Base-by-base conservation (phyloP, 1,140 invertebrate species). In the Adoxophyes honmai region DNA sequence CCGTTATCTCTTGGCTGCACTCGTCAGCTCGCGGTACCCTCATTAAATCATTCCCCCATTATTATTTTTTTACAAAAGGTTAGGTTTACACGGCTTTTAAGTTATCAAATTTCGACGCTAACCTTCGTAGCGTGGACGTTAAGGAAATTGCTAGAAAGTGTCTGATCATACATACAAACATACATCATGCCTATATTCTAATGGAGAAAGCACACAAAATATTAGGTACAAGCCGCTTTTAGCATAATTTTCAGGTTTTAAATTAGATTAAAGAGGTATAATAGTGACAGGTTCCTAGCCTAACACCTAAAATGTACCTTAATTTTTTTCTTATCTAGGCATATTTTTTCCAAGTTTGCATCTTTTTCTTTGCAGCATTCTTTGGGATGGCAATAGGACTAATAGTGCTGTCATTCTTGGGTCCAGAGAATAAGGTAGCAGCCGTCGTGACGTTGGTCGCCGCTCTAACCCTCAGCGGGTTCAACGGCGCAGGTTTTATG, bases 401-500 rank as follows among this genome's bases (percentile, higher is more conserved):
- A 5, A 34, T 75, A 4, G 61, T 42, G 0, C 60, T 85, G 4
- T 66, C 78, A 0, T 86, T 75, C 54, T 38, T 81, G 6, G 75
- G 72, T 0, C 68, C 77, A 3, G 75, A 76, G 0, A 62, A 75
- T 34, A 69, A 68, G 34, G 58, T 48, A 0, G 11, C 73, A 1
- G 83, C 77, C 1, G 55, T 86, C 1, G 63, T 59, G 0, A 63
- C 61, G 5, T 56, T 86, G 8, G 56, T 81, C 2, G 33, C 55
- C n/a, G 58, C 70, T 0, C 68, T 81, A 8, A 79, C 78, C 7
- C 28, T 81, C n/a, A 55, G 55, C 28, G 83, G 83, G 0, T 79
- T 73, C 33, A 58, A 52, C 10, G 44, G 57, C 6, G 75, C 81
- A 55, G 81, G 81, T 4, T 82, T 78, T 57, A 75, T 80, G 68